A percentile compares a stretch with the other conserved stretches of the same genome.
Conservation (phyloP, 2,797 vertebrate species). For the Hypotaenidia philippensis region DNA sequence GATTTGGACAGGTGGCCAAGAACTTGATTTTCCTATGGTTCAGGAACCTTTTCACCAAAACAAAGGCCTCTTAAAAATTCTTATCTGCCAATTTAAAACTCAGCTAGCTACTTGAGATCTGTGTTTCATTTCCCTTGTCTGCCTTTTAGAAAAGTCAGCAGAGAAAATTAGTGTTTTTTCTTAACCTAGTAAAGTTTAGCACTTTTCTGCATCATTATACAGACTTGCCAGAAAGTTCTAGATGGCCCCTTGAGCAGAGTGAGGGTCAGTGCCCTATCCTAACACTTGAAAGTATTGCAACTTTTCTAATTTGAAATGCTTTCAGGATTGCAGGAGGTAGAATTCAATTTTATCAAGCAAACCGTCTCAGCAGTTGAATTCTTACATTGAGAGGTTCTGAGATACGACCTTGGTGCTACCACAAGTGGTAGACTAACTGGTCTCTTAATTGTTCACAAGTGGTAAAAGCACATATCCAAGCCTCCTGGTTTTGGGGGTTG, state of each 20-base stretch:
- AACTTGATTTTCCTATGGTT: not conserved
- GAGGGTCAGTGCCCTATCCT: not conserved
- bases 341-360: not conserved
- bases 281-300: not conserved
- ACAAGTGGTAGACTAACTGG: not conserved
- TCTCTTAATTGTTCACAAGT: not conserved
- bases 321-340: not conserved
- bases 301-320: not conserved
- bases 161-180: not conserved
- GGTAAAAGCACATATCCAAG: not conserved
- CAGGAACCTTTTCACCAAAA: conserved; percentile 12
- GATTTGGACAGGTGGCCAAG: not conserved
- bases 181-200: not conserved
- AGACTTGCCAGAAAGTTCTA: not conserved
- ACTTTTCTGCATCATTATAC: not conserved
- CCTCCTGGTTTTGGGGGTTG: not conserved
- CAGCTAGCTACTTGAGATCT: not conserved
- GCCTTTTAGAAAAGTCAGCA: not conserved
- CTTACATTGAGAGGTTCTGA: not conserved
- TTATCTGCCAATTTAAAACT: not conserved
- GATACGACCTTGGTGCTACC: not conserved
- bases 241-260: not conserved
- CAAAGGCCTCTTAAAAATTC: not conserved
- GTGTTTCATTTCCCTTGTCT: not conserved
- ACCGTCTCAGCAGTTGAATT: not conserved